phyloP scores from a whole-genome alignment of 2,113 vertebrate genomes.

The Laterallus jamaicensis region DNA sequence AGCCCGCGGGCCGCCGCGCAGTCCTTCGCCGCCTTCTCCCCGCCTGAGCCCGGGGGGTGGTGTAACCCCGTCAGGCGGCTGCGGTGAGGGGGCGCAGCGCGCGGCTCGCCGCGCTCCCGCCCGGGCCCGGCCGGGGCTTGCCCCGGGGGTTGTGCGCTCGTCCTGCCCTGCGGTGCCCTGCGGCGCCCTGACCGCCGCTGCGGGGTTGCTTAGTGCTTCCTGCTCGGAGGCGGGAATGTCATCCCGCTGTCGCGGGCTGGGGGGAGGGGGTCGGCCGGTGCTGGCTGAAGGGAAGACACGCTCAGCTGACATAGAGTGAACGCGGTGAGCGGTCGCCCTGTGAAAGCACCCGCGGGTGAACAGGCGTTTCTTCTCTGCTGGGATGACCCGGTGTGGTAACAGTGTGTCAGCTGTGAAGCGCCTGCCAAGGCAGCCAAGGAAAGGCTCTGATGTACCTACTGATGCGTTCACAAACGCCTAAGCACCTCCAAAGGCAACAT shows the following conservation, averaged over 20 bases:
- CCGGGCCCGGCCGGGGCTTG: not conserved
- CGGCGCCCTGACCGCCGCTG: not conserved
- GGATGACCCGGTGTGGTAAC: not conserved
- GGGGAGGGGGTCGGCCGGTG: not conserved
- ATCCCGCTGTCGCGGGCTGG: fast-evolving
- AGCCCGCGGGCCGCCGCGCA: not conserved
- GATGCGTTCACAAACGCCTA: not conserved
- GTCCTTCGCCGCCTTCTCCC: not conserved
- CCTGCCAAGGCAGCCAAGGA: not conserved
- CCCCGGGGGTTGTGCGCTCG: not conserved
- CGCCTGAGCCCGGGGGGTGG: not conserved
- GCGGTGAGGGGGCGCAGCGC: not conserved
- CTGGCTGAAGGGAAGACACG: fast-evolving
- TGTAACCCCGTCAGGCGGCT: not conserved
- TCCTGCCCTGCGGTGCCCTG: not conserved
- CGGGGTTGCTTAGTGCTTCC: not conserved
- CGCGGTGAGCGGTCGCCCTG: fast-evolving
- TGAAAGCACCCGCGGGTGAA: not conserved
- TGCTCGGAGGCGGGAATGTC: not conserved
- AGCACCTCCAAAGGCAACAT: not conserved
- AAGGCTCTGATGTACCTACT: fast-evolving
- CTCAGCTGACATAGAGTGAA: fast-evolving
- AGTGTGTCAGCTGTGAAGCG: fast-evolving
- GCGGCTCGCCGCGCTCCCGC: too few species aligned
- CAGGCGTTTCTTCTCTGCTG: not conserved